A percentile compares a stretch with the other conserved stretches of the same genome.
Conservation (phyloP, 2,888 invertebrate species). For the Stenichneumon culpator region DNA sequence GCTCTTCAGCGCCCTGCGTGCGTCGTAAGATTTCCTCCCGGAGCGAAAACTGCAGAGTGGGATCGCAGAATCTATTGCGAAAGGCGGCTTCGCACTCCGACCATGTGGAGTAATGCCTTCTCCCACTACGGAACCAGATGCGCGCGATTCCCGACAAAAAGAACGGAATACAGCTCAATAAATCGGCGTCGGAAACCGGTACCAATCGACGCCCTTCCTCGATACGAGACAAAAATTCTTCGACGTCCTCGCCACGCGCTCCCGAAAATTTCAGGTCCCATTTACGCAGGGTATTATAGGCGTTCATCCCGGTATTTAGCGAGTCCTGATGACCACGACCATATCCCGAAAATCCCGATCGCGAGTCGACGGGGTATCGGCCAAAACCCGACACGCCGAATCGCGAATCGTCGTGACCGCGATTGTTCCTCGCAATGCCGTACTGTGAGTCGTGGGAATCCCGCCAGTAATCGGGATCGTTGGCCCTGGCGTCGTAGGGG, state of each 20-base stretch:
- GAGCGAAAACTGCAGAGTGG: not conserved
- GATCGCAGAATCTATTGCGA: not conserved
- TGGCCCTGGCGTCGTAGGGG: accelerated
- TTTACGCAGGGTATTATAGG: not conserved
- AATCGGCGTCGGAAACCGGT: not conserved
- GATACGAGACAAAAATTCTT: not conserved
- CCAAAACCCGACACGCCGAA: no score
- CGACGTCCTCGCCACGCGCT: not conserved
- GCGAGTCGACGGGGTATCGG: no score
- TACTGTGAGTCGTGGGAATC: no score
- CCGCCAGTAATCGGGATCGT: accelerated
- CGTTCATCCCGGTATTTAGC: not conserved
- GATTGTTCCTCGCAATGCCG: no score
- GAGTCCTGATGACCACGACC: no score
- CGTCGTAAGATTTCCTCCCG: conserved; percentile 8
- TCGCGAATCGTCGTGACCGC: no score
- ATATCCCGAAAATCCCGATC: no score
- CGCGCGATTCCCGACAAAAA: not conserved
- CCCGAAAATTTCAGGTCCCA: conserved; percentile 14
- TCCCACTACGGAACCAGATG: not conserved
- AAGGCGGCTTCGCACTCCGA: not conserved
- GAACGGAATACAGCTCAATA: not conserved
- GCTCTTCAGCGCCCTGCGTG: conserved; percentile 20
- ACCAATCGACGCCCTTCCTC: not conserved
- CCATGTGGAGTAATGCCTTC: not conserved